These are phyloP conservation scores for Trilocha varians DNA, from an alignment of 2,888 invertebrate genomes.

Conservation along the genomic window DNA sequence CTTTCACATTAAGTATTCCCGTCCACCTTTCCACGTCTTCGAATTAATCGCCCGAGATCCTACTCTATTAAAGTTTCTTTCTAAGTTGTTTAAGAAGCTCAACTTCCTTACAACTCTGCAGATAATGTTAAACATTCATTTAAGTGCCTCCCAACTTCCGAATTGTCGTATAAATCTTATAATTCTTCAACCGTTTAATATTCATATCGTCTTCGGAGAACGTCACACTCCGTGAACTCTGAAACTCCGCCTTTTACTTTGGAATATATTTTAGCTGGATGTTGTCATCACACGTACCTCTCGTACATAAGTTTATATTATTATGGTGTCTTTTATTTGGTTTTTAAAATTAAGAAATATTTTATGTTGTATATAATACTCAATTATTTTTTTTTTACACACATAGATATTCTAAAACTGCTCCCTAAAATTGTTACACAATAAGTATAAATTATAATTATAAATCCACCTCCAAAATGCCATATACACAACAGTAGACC, in stretches of 20 bases:
- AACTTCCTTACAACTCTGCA: slow-evolving; percentile 60
- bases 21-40: slow-evolving; percentile 57
- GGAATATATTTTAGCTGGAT: too few species aligned
- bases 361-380: too few species aligned
- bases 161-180: slow-evolving; percentile 68
- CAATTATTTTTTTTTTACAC: too few species aligned
- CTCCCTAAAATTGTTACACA: too few species aligned
- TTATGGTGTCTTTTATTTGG: too few species aligned
- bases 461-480: too few species aligned
- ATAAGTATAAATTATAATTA: too few species aligned
- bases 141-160: slow-evolving; percentile 60
- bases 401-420: too few species aligned
- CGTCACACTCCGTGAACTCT: slow-evolving; percentile 21
- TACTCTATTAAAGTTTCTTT: slow-evolving; percentile 69
- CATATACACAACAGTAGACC: too few species aligned
- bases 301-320: too few species aligned
- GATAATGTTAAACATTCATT: slow-evolving; percentile 74
- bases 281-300: too few species aligned
- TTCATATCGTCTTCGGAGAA: slow-evolving; percentile 57
- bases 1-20: slow-evolving; percentile 64
- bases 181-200: slow-evolving; percentile 71
- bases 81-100: slow-evolving; percentile 64
- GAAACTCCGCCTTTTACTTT: slow-evolving; percentile 16
- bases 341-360: too few species aligned
- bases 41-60: slow-evolving; percentile 70